These are phyloP conservation scores for Drosophila incognita DNA, from an alignment of 2,888 invertebrate species.

Conservation along the genomic window DNA sequence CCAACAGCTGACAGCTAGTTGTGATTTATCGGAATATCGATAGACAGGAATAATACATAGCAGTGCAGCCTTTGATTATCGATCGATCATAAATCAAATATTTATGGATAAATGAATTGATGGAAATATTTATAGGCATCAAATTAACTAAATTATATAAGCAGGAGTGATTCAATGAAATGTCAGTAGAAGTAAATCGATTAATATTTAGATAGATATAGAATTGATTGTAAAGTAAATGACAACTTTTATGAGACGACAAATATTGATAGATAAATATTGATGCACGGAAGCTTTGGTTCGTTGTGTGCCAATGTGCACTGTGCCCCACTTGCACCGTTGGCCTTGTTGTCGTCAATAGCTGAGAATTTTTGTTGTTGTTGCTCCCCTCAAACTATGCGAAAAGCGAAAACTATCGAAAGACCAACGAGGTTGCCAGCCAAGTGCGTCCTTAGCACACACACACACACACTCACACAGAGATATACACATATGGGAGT, in stretches of 20 bases:
- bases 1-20: background rate
- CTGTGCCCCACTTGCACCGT: slow-evolving; percentile 13
- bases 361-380: slow-evolving; percentile 14
- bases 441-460: slow-evolving; percentile 46
- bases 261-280: background rate
- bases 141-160: background rate
- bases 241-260: background rate
- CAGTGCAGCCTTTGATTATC: background rate
- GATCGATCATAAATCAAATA: background rate
- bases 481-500: slow-evolving; percentile 6
- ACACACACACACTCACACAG: slow-evolving; percentile 22
- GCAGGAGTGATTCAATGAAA: background rate
- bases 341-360: slow-evolving; percentile 27
- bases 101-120: background rate
- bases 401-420: slow-evolving; percentile 66
- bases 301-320: slow-evolving; percentile 29
- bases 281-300: background rate
- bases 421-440: slow-evolving; percentile 50
- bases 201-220: background rate
- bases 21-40: background rate
- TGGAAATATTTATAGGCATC: background rate
- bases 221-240: no score
- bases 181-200: background rate
- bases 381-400: slow-evolving; percentile 49
- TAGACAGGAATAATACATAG: background rate